Evolutionary conservation across 2,113 vertebrate species (phyloP).

Genomic region (Notarius lentiginosus): DNA sequence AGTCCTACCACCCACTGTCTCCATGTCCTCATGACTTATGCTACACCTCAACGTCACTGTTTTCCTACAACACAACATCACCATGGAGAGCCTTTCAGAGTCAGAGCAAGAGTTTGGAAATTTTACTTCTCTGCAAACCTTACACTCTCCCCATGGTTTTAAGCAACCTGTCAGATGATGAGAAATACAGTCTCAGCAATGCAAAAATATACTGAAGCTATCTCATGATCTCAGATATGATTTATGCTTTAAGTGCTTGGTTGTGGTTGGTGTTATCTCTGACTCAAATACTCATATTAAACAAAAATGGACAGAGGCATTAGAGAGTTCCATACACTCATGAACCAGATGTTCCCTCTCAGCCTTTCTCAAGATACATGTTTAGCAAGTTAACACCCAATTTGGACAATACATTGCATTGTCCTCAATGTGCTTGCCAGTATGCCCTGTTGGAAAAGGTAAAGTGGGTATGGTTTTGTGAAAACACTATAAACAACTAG

Average conservation of each 20-base stretch:
- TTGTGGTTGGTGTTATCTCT: conserved; percentile 34
- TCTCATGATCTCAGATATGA: conserved; percentile 9
- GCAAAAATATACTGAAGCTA: not conserved
- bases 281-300: not conserved
- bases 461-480: not conserved
- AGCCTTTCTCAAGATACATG: not conserved
- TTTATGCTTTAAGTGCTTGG: conserved; percentile 21
- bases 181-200: conserved; percentile 3
- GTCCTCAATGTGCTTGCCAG: not conserved
- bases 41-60: conserved; percentile 8
- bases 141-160: conserved; percentile 17
- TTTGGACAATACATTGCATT: not conserved
- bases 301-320: not conserved
- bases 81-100: conserved; percentile 40
- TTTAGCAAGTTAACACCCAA: not conserved
- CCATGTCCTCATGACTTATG: conserved; percentile 5
- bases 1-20: not conserved
- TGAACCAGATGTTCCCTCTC: conserved; percentile 36
- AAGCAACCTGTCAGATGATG: not conserved
- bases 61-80: conserved; percentile 42
- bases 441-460: not conserved
- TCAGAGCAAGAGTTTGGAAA: conserved; percentile 4
- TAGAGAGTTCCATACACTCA: not conserved
- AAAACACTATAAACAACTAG: not conserved
- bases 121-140: conserved; percentile 1